Evolutionary conservation across 2,113 vertebrate genomes (phyloP), one percentile per base, ranked within the genome.

Genomic region (Chascanopsetta lugubris): DNA sequence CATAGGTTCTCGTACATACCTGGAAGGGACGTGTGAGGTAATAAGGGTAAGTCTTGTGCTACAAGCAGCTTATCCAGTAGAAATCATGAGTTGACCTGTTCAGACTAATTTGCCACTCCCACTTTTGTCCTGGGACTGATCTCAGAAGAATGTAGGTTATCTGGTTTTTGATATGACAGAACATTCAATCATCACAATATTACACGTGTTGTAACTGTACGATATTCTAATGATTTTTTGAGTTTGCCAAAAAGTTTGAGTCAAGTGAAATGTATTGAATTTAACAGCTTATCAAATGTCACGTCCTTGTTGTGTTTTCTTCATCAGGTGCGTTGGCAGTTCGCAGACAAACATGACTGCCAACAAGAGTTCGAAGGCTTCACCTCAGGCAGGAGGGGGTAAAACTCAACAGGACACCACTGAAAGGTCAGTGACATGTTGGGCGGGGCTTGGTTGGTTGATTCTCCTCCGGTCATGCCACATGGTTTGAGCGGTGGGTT

Each of bases 311-410:
- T 77, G n/a, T n/a, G n/a, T n/a, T 78, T 88, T 90, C 87, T 86
- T 80, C 80, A 32, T 17, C 89, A 98, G 96, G 93, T 93, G 91
- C 88, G 91, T 76, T 87, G 87, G 75, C 71, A 85, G 88, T 86
- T 85, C 84, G 90, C 89, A 74, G 93, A 93, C 89, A 90, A 96
- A 92, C 91, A 99, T 99, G 97, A 99, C 97, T 87, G 96, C 96
- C 94, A 99, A 99, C 95, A 98, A 98, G 92, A 95, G 93, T 85
- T 92, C 94, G 90, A 95, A 93, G 88, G 93, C 95, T 89, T 92
- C 80, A 68, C 90, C 93, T 78, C 93, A 86, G 90, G 86, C 94
- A 80, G 94, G 93, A 94, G 94, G 90, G 87, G 92, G 89, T 98
- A 97, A 97, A 91, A 91, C 89, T 68, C 89, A 93, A 43, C 94